Conservation (phyloP, 2,888 invertebrate species). For the Melanostoma mellinum region DNA sequence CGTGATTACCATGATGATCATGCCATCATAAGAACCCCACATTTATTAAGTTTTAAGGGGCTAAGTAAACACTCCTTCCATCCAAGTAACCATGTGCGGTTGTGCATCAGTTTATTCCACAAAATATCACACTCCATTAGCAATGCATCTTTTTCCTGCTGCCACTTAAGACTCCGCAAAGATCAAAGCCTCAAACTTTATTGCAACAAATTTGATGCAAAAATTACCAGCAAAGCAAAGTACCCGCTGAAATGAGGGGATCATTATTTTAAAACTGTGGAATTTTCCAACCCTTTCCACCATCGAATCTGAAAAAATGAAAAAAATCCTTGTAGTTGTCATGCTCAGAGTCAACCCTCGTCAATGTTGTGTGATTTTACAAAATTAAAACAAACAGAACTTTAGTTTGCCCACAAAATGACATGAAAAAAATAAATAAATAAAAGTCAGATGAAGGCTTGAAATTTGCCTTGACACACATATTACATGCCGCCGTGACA, state of each 20-base stretch:
- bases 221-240: too few relatives aligned
- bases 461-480: constrained; percentile 62
- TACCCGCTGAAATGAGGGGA: constrained; percentile 37
- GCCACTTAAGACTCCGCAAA: constrained; percentile 16
- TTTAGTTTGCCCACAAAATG: neutral
- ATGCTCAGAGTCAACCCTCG: neutral
- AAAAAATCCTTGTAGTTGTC: constrained; percentile 18
- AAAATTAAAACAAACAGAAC: constrained; percentile 38
- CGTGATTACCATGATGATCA: constrained; percentile 64
- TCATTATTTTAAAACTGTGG: constrained; percentile 60
- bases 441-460: constrained; percentile 16
- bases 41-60: constrained; percentile 9
- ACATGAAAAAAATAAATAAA: constrained; percentile 24
- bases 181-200: constrained; percentile 61
- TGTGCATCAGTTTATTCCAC: neutral
- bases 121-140: constrained; percentile 52
- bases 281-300: neutral
- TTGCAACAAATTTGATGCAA: constrained; percentile 48
- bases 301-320: neutral
- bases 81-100: neutral
- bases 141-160: neutral
- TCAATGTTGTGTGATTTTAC: constrained; percentile 12
- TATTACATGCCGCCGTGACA: constrained; percentile 9
- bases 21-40: constrained; percentile 41
- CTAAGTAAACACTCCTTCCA: constrained; percentile 27